Conservation (phyloP, 2,888 invertebrate genomes). For the Euclidia mi region DNA sequence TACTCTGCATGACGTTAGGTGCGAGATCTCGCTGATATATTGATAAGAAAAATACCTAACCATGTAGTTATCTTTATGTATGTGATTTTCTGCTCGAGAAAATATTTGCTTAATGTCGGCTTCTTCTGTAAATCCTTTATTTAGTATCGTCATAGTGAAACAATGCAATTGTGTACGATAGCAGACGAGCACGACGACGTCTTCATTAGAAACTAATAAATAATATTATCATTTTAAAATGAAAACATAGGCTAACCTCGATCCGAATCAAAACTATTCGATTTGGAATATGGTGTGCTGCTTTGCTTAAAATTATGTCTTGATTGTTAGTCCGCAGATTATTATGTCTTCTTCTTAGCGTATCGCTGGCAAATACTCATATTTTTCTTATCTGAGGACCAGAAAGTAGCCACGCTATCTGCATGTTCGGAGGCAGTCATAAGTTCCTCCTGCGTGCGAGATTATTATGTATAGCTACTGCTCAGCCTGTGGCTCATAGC, state of each 20-base stretch:
- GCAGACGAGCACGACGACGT: slow-evolving; percentile 13
- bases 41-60: slow-evolving; percentile 27
- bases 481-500: too few species aligned
- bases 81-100: slow-evolving; percentile 4
- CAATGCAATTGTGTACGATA: slow-evolving; percentile 44
- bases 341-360: too few species aligned
- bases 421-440: too few species aligned
- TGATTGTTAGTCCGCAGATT: too few species aligned
- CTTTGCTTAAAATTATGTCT: too few species aligned
- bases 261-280: not conserved
- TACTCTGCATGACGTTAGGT: slow-evolving; percentile 22
- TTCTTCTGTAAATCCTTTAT: slow-evolving; percentile 25
- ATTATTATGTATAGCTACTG: too few species aligned
- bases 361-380: too few species aligned
- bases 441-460: too few species aligned
- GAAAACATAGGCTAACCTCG: slow-evolving; percentile 3
- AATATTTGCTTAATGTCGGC: slow-evolving; percentile 10
- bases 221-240: slow-evolving; percentile 2
- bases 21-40: slow-evolving; percentile 34
- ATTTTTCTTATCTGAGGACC: too few species aligned
- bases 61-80: slow-evolving; percentile 34
- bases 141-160: slow-evolving; percentile 33
- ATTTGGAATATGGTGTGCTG: not conserved
- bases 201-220: slow-evolving; percentile 2
- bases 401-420: too few species aligned